A percentile compares a stretch with the other conserved stretches of the same genome.
phyloP scores from a whole-genome alignment of 1,140 invertebrate genomes.

The Palaemon carinicauda region DNA sequence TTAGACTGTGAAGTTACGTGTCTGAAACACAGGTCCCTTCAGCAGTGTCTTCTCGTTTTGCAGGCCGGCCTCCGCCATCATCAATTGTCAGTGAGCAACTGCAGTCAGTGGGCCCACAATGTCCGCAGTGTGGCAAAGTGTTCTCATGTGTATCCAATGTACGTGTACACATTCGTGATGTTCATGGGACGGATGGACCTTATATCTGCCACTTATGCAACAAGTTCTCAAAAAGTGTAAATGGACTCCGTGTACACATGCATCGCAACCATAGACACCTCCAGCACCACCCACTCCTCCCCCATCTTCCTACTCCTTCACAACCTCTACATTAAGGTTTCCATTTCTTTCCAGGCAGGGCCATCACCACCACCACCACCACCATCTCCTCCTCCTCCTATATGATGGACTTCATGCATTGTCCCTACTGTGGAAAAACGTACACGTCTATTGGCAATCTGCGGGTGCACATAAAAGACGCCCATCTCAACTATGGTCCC shows the following conservation, averaged over 20 bases:
- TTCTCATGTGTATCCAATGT: slow-evolving; percentile 56
- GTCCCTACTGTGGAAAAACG: slow-evolving; percentile 58
- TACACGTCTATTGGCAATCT: slow-evolving; percentile 60
- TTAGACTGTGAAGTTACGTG: slow-evolving; percentile 54
- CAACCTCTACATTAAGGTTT: slow-evolving; percentile 53
- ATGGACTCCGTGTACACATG: slow-evolving; percentile 59
- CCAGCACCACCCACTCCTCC: slow-evolving; percentile 33
- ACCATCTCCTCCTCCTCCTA: no score
- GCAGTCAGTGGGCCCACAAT: slow-evolving; percentile 50
- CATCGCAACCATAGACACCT: slow-evolving; percentile 55
- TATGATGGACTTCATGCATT: slow-evolving; percentile 53
- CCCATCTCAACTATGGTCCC: slow-evolving; percentile 57
- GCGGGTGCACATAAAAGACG: slow-evolving; percentile 59
- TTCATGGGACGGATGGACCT: slow-evolving; percentile 59
- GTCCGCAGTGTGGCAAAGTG: slow-evolving; percentile 57
- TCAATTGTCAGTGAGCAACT: slow-evolving; percentile 44
- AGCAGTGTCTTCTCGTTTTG: slow-evolving; percentile 56
- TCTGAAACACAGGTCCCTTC: slow-evolving; percentile 56
- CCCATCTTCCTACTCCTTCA: slow-evolving; percentile 35
- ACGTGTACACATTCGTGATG: slow-evolving; percentile 58
- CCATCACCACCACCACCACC: slow-evolving; percentile 40
- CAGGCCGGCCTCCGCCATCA: slow-evolving; percentile 51
- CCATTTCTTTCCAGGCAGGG: slow-evolving; percentile 60
- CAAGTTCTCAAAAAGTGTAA: slow-evolving; percentile 60
- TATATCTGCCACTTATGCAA: slow-evolving; percentile 59